phyloP scores from a whole-genome alignment of 92 coral and sea anemone species.

The Paramuricea clavata region DNA sequence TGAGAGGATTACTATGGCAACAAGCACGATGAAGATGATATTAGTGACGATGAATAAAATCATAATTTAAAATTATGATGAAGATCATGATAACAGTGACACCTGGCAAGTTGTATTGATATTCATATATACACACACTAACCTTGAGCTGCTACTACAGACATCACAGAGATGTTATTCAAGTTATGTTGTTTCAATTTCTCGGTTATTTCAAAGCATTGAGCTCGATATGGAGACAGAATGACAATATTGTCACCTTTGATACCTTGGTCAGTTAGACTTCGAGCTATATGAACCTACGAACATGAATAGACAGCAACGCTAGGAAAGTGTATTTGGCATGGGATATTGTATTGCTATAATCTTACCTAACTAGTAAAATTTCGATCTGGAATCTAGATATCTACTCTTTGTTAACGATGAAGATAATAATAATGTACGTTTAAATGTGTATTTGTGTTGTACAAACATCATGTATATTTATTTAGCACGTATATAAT shows the following conservation, averaged over 20 bases:
- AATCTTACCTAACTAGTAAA: too few species aligned
- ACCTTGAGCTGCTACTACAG: constrained; percentile 32
- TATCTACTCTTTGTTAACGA: too few species aligned
- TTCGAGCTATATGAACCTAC: background rate
- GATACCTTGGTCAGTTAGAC: background rate
- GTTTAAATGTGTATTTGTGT: too few species aligned
- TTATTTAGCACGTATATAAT: too few species aligned
- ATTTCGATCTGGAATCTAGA: too few species aligned
- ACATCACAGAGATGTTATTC: background rate
- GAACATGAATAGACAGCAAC: background rate
- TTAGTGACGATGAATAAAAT: too few species aligned
- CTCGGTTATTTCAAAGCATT: background rate
- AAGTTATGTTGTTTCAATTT: background rate
- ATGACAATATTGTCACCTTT: background rate
- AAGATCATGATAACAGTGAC: background rate
- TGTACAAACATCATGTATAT: too few species aligned
- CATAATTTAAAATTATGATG: background rate
- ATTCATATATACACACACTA: background rate
- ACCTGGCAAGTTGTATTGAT: background rate
- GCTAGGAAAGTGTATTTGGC: too few species aligned
- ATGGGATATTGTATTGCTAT: too few species aligned
- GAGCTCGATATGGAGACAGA: constrained; percentile 29
- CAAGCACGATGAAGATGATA: too few species aligned
- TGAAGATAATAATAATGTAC: too few species aligned
- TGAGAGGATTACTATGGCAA: too few species aligned